These are phyloP conservation scores for Aphelenchoides avenae DNA, from an alignment of 1,140 invertebrate species.

Conservation along the genomic window DNA sequence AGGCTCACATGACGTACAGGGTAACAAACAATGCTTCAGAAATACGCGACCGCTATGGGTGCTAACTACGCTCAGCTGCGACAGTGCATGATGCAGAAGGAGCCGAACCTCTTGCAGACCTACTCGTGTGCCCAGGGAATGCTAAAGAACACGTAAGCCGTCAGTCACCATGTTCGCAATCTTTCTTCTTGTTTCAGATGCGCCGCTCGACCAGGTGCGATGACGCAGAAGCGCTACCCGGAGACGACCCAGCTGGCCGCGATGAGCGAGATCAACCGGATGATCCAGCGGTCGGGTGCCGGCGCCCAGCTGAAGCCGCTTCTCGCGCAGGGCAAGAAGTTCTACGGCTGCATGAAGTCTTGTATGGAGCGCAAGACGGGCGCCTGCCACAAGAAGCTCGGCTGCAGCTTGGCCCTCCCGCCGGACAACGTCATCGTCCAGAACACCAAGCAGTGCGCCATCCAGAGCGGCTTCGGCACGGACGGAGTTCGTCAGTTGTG, in stretches of 20 bases:
- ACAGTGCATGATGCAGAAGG: slow-evolving; percentile 17
- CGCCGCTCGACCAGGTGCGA: slow-evolving; percentile 12
- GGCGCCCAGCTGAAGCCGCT: slow-evolving; percentile 26
- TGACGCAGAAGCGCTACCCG: slow-evolving; percentile 43
- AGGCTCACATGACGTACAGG: slow-evolving; percentile 2
- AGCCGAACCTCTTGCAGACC: slow-evolving; percentile 9
- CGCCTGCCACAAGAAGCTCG: slow-evolving; percentile 39
- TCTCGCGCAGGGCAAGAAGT: slow-evolving; percentile 35
- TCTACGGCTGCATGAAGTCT: slow-evolving; percentile 25
- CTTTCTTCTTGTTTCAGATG: slow-evolving; percentile 23
- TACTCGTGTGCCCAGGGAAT: slow-evolving; percentile 14
- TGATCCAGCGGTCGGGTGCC: slow-evolving; percentile 21
- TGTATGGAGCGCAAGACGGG: slow-evolving; percentile 38
- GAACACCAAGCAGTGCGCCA: slow-evolving; percentile 29
- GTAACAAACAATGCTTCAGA: slow-evolving; percentile 10
- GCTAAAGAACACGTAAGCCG: slow-evolving; percentile 1
- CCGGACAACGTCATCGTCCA: slow-evolving; percentile 35
- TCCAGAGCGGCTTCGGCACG: slow-evolving; percentile 37
- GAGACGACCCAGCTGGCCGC: slow-evolving; percentile 43
- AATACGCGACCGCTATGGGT: slow-evolving; percentile 29
- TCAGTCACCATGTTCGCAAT: neutral
- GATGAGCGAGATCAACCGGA: slow-evolving; percentile 36
- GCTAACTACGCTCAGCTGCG: slow-evolving; percentile 28
- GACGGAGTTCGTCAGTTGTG: slow-evolving; percentile 28
- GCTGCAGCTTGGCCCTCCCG: slow-evolving; percentile 28